phyloP scores from a whole-genome alignment of 2,113 vertebrate genomes.

The Myotis lucifugus region DNA sequence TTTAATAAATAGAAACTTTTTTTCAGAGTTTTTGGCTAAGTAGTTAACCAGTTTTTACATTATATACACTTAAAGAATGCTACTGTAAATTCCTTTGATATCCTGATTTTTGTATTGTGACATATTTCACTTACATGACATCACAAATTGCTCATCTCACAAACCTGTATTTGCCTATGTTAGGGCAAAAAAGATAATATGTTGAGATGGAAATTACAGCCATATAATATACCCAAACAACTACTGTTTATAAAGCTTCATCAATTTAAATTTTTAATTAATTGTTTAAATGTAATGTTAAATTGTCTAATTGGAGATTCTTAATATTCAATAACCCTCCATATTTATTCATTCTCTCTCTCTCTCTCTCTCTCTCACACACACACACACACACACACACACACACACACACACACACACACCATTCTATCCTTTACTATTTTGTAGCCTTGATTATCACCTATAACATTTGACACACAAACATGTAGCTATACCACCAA shows the following conservation, averaged over 20 bases:
- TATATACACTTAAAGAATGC: neutral
- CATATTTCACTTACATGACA: neutral
- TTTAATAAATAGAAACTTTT: neutral
- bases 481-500: neutral
- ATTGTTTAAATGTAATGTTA: slow-evolving; percentile 9
- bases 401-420: neutral
- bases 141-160: neutral
- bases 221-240: neutral
- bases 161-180: neutral
- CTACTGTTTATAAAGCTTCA: neutral
- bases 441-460: neutral
- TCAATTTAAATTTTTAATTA: slow-evolving; percentile 6
- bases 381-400: neutral
- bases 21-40: neutral
- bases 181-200: neutral
- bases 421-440: neutral
- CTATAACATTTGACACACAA: neutral
- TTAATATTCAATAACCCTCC: neutral
- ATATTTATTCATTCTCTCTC: neutral
- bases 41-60: neutral
- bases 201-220: neutral
- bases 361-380: neutral
- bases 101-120: neutral
- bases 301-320: neutral
- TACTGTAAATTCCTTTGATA: neutral